Evolutionary conservation across 1,140 invertebrate species (phyloP), one percentile per base, ranked within the genome.

Genomic region (Temnothorax nylanderi): DNA sequence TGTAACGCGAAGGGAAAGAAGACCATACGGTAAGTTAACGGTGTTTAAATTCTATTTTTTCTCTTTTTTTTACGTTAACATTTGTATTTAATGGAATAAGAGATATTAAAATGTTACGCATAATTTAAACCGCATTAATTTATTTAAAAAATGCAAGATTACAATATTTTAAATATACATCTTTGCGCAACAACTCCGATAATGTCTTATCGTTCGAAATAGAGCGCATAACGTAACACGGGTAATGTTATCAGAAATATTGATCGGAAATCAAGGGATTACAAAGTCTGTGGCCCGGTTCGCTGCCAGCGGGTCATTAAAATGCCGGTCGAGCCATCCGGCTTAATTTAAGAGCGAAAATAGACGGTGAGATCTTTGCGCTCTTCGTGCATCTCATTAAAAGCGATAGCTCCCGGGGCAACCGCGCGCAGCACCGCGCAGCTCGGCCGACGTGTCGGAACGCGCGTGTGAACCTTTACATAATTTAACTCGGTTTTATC

Each of bases 401-500:
- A 74, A 75, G 69, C 69, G n/a, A 74, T 84, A 84, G 69, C 80
- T 75, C 54, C 54, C 41, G 78, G 49, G 77, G 47, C 34, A 67
- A 26, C 32, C 60, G 21, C 49, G 21, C 64, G 11, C 26, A 26
- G 54, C 54, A 47, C 34, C 11, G 11, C 54, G 75, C 75, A 8
- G 49, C 51, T 75, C 80, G 51, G 8, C 69, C 69, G 69, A 84
- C 54, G 69, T 75, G 69, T 74, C 26, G 69, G 54, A 81, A 81
- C 54, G 80, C 80, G 80, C 80, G 80, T 75, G 80, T 84, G 69
- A 75, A 84, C 69, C 80, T 84, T 78, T 85, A 85, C 82, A 85
- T 85, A 85, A 85, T 76, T 78, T 84, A 84, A 75, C 60, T 69
- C 44, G 77, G 78, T 71, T 86, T 60, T 86, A 82, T 86, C 85